Conservation (phyloP, 2,797 vertebrate species). For the Helostoma temminkii region DNA sequence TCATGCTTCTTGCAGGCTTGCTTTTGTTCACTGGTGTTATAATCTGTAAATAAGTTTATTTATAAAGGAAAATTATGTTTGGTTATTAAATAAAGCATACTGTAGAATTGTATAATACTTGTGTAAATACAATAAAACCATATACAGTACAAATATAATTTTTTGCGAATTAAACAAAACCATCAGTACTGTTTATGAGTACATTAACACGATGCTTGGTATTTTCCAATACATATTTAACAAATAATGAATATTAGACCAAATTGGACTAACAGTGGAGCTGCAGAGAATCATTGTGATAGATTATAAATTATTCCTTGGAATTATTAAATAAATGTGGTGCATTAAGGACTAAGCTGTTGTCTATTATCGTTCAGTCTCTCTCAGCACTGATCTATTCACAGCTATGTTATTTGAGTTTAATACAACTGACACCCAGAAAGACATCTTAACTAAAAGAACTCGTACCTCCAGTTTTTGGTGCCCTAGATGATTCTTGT, state of each 20-base stretch:
- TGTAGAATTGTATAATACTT: too few species aligned
- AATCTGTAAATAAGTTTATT: slow-evolving; percentile 82
- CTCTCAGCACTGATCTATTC: too few species aligned
- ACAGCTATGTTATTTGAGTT: background rate
- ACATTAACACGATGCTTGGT: background rate
- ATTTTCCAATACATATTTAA: background rate
- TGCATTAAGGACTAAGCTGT: too few species aligned
- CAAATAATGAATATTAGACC: background rate
- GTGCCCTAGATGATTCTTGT: slow-evolving; percentile 90
- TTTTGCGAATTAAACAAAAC: background rate
- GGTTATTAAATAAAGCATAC: background rate
- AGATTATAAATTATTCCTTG: slow-evolving; percentile 1
- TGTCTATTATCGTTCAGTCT: too few species aligned
- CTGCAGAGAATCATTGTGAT: background rate
- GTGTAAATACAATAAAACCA: too few species aligned
- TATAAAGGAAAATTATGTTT: background rate
- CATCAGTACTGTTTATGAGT: background rate
- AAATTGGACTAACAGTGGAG: background rate
- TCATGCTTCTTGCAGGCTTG: slow-evolving; percentile 99
- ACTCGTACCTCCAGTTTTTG: slow-evolving; percentile 88
- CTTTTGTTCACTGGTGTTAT: slow-evolving; percentile 97
- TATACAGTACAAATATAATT: background rate
- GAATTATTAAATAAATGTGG: too few species aligned
- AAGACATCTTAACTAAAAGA: background rate
- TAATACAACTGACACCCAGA: background rate